Base-by-base conservation (phyloP, 2,797 vertebrate species). In the Alectoris magna region DNA sequence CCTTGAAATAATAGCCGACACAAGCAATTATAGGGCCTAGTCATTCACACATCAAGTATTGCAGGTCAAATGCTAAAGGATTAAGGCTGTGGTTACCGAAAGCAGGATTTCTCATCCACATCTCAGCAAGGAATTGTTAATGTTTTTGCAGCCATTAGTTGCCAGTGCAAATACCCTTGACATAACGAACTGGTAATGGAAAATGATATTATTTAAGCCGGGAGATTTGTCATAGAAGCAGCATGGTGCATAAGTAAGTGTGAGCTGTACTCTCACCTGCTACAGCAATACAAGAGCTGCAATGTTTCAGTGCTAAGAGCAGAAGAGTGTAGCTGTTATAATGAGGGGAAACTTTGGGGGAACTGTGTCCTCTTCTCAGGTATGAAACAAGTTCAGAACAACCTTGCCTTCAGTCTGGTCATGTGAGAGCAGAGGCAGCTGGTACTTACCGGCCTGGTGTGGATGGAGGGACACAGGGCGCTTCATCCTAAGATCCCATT, bases 391-490 rank as follows among this genome's bases (percentile, higher is more conserved):
- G 1, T 44, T 55, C 14, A 34, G 18, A 48, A 36, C 11, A 70
- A 63, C 4, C 23, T 74, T 23, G 18, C 18, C 36, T 43, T 71
- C 48, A n/a, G 11, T 3, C 22, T 4, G 4, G 51, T 36, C 43
- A 8, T 3, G 36, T 14, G 21, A 0, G 0, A n/a, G 14, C 6
- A 29, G 2, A 46, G 4, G 31, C 55, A n/a, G 31, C 18, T 56
- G 55, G 10, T n/a, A n/a, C 11, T 11, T 56, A 21, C 11, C 31
- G 7, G 55, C 10, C 46, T 21, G 46, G 21, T 48, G 12, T 3
- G 14, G 17, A 14, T 6, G 6, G 11, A 5, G 34, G 31, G 12
- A 5, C 7, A 19, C 15, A 0, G 0, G 14, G 7, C 0, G 0
- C 68, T 34, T 23, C 3, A 2, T 43, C 9, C 1, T 7, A 12